A percentile compares a stretch with the other conserved stretches of the same genome.
Conservation (phyloP, 2,113 vertebrate genomes). For the Pan paniscus region DNA sequence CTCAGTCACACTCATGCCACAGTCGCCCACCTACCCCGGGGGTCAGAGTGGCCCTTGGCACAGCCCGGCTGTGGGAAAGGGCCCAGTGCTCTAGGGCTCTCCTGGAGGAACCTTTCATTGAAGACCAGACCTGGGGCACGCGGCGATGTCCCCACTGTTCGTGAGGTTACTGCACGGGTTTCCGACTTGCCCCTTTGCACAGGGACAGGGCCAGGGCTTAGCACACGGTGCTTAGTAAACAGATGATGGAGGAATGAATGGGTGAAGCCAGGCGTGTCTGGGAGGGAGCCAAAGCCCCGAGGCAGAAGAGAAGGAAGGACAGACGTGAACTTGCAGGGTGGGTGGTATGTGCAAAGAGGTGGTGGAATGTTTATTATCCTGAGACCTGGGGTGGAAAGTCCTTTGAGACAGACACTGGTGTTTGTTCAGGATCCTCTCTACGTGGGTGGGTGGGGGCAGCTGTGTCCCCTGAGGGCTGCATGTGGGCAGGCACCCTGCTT, state of each 20-base stretch:
- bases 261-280: background rate
- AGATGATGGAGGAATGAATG: background rate
- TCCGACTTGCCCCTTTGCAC: background rate
- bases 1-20: background rate
- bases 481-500: background rate
- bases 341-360: background rate
- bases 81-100: background rate
- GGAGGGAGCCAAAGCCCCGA: background rate
- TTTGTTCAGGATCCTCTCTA: background rate
- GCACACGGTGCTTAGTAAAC: accelerated
- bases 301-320: background rate
- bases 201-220: background rate
- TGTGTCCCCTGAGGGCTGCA: background rate
- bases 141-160: background rate
- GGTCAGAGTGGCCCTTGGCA: background rate
- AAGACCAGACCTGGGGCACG: background rate
- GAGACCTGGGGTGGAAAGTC: background rate
- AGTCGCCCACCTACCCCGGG: background rate
- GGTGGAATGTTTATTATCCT: background rate
- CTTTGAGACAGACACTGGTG: background rate
- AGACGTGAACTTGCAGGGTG: accelerated
- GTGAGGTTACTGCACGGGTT: accelerated
- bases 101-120: background rate
- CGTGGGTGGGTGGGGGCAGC: background rate
- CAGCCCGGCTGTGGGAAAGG: accelerated